Evolutionary conservation across 2,888 invertebrate genomes (phyloP), one percentile per base, ranked within the genome.

Genomic region (Brenthis ino): DNA sequence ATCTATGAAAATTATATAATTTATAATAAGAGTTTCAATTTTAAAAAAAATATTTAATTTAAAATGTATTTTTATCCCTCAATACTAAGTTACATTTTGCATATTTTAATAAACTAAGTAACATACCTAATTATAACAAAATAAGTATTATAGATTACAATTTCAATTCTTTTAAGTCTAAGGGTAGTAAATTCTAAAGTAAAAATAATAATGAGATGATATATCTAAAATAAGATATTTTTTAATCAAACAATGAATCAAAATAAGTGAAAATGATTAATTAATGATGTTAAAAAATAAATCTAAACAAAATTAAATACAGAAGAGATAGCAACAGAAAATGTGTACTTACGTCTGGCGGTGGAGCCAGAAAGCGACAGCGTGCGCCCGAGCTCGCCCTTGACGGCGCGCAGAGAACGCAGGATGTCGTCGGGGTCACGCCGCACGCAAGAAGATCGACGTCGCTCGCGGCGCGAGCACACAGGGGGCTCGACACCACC

Each of bases 401-500:
- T 96, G 74, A 97, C 97, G 69, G 96, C 95, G 82, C 97, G 97
- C 77, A 97, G 88, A 43, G 95, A 96, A 78, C 96, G 96, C 74
- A 97, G 87, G 78, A 97, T 96, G 88, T 97, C 97, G 84, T 97
- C 97, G 1, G 97, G 97, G 88, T 97, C 97, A 77, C 96, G 95
- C 55, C 96, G 95, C 56, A 96, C 96, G 83, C 96, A 96, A 68
- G 97, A 97, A 78, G 97, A 97, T 69, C 97, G 94, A 54, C 97
- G 95, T 68, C 97, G 93, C 80, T 96, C 96, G 74, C 91, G 89
- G 6, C 90, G 87, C 71, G 92, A 88, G 73, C 86, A 87, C 71
- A 79, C 79, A 57, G 81, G 79, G 54, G 88, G 73, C 82, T 89
- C 85, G 60, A 79, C 83, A 54, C 77, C 82, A 63, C 84, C 85